Conservation (phyloP, 92 coral and sea anemone genomes). For the Porites divaricata region DNA sequence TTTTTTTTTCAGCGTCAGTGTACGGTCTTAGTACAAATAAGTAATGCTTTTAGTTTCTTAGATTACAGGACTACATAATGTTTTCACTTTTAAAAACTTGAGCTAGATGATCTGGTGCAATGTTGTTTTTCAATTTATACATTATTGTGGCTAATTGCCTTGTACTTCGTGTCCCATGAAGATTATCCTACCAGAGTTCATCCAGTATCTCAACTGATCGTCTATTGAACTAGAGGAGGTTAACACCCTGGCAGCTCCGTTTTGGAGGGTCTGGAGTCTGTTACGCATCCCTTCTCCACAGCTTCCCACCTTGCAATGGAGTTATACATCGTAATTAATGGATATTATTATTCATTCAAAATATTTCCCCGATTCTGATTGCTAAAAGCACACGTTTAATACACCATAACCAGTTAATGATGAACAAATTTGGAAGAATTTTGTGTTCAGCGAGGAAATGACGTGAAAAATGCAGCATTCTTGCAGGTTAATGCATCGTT, state of each 20-base stretch:
- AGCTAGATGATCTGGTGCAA: constrained; percentile 7
- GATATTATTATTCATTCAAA: too few species aligned
- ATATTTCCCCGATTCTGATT: too few species aligned
- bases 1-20: not conserved
- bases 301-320: not conserved
- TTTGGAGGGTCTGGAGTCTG: not conserved
- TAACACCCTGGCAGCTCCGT: too few species aligned
- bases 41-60: too few species aligned
- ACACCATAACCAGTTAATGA: too few species aligned
- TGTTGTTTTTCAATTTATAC: not conserved
- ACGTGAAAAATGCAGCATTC: too few species aligned
- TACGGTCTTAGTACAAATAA: too few species aligned
- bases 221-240: not conserved
- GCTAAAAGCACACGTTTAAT: too few species aligned
- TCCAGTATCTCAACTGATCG: not conserved
- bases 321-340: not conserved
- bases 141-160: not conserved
- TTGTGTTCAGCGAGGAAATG: too few species aligned
- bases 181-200: not conserved
- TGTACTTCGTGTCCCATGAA: not conserved
- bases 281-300: not conserved
- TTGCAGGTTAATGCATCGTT: too few species aligned
- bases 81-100: not conserved
- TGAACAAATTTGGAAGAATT: too few species aligned
- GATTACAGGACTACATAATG: too few species aligned